Base-by-base conservation (phyloP, 2,888 invertebrate species). In the Leptothorax acervorum region DNA sequence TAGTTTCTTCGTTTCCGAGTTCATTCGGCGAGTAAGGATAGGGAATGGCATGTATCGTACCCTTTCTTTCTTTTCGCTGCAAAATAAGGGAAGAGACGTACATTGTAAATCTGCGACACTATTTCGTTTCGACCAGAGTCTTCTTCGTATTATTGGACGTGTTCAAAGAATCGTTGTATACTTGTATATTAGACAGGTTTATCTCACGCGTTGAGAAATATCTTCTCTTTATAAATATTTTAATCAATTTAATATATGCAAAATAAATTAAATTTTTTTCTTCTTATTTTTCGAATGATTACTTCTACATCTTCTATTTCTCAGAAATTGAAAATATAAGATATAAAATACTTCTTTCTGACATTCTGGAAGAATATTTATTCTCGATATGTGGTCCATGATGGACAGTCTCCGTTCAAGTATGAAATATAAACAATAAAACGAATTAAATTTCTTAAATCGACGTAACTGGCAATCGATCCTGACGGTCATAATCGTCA, bases 1-100 rank as follows among this genome's bases (percentile, higher is more conserved):
- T 53, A 81, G 53, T 79, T 83, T 79, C 79, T 84, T 88, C 76
- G 55, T 68, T 74, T 83, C 75, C 65, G 48, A 45, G 76, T 83
- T 78, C 84, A 66, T 70, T 84, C 82, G 66, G 28, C 39, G 55
- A 57, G 28, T 28, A 18, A 42, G 28, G 60, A 60, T 57, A 73
- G 42, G 57, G 39, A 73, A 18, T 28, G 18, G 60, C 51, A n/a
- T 70, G 35, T 60, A 65, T 62, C 83, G 71, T 31, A 9, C 15
- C n/a, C 42, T 63, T 63, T 48, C 35, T 63, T 63, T 57, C 53
- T 48, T 62, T n/a, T 23, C 31, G 15, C 31, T 53, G 48, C 42
- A 39, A 65, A 68, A 68, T 71, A 71, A 51, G 28, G 23, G 48
- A 48, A 70, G 31, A 42, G 12, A 31, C 62, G 57, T 53, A 73